phyloP scores from a whole-genome alignment of 2,888 invertebrate species.

The Amblyjoppa fuscipennis region DNA sequence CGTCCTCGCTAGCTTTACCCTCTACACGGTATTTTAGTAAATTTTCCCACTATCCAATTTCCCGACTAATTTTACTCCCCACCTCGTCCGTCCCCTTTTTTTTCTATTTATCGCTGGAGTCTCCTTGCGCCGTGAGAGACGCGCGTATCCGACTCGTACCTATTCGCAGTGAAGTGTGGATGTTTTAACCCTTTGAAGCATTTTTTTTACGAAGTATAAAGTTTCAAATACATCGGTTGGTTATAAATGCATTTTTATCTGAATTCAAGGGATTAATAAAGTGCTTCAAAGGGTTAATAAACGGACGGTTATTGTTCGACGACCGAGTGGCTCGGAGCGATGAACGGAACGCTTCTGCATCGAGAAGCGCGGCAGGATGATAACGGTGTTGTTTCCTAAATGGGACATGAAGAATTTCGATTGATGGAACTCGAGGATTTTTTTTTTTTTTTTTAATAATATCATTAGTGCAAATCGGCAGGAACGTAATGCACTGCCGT shows the following conservation, averaged over 20 bases:
- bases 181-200: background rate
- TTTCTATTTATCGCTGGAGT: slow-evolving; percentile 2
- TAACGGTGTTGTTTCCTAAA: slow-evolving; percentile 56
- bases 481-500: slow-evolving; percentile 14
- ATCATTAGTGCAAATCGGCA: slow-evolving; percentile 10
- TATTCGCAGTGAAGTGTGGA: background rate
- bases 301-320: background rate
- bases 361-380: slow-evolving; percentile 44
- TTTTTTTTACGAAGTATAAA: too few relatives aligned
- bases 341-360: background rate
- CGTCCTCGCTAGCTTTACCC: background rate
- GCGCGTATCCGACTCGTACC: background rate
- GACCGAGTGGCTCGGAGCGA: background rate
- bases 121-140: background rate
- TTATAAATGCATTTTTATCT: too few relatives aligned
- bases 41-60: background rate
- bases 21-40: background rate
- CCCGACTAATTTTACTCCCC: background rate
- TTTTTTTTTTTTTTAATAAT: slow-evolving; percentile 9
- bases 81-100: background rate
- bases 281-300: background rate
- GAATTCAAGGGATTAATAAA: background rate
- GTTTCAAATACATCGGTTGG: too few relatives aligned
- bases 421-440: slow-evolving; percentile 28
- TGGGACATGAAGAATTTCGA: slow-evolving; percentile 15